Percentiles rank a stretch among this genome's conserved stretches.
Conservation (phyloP, 2,888 invertebrate species). For the Diplazon laetatorius region DNA sequence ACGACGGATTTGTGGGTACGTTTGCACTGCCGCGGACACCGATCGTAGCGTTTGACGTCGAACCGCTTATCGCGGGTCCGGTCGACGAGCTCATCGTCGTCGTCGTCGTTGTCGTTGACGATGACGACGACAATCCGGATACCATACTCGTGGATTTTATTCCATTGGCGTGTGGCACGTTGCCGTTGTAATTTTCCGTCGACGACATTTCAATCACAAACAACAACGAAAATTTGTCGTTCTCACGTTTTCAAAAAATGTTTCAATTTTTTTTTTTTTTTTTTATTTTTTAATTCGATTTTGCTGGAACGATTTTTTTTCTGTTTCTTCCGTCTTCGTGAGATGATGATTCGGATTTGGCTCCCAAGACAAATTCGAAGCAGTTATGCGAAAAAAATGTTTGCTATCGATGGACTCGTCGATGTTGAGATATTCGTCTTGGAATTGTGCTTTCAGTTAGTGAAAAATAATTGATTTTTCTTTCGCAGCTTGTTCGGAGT, state of each 20-base stretch:
- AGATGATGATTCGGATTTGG: too few species aligned
- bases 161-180: slow-evolving; percentile 77
- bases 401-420: background rate
- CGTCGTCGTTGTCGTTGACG: slow-evolving; percentile 55
- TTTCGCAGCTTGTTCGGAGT: slow-evolving; percentile 3
- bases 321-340: background rate
- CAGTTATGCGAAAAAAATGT: too few species aligned
- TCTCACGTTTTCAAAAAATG: background rate
- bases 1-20: slow-evolving; percentile 78
- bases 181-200: slow-evolving; percentile 76
- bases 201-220: slow-evolving; percentile 68
- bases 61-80: background rate
- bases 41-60: slow-evolving; percentile 47
- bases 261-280: background rate
- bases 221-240: too few species aligned
- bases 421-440: background rate
- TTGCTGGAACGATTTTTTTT: background rate
- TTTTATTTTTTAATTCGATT: too few species aligned
- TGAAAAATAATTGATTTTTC: slow-evolving; percentile 12
- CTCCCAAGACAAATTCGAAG: too few species aligned
- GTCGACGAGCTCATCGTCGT: background rate
- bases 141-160: slow-evolving; percentile 73
- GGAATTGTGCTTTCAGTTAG: slow-evolving; percentile 4
- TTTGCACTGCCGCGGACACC: slow-evolving; percentile 60
- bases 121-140: slow-evolving; percentile 62